phyloP scores from a whole-genome alignment of 2,113 vertebrate genomes.

The Mustela nigripes region DNA sequence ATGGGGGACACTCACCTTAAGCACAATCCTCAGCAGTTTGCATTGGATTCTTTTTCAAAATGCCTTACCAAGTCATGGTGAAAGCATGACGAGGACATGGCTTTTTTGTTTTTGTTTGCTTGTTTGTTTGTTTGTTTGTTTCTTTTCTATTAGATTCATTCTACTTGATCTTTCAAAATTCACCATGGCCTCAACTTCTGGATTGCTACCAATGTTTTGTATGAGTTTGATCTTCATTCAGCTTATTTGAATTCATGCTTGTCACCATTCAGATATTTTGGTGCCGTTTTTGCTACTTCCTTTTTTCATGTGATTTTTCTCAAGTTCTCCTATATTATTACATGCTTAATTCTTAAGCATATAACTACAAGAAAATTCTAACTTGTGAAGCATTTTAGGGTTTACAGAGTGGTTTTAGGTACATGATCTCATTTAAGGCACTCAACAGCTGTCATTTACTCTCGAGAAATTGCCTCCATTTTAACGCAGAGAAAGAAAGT shows the following conservation, averaged over 20 bases:
- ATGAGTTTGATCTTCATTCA: background rate
- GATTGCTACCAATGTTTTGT: background rate
- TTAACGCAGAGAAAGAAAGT: constrained; percentile 27
- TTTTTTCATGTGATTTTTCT: constrained; percentile 8
- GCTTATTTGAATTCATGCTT: background rate
- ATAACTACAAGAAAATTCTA: background rate
- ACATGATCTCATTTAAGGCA: constrained; percentile 2
- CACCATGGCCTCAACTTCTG: background rate
- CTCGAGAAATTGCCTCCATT: background rate
- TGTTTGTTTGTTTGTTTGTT: background rate
- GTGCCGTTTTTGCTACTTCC: background rate
- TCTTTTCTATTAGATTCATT: background rate
- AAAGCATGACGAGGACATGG: background rate
- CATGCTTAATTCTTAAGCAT: background rate
- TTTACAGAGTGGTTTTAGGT: background rate
- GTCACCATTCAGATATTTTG: background rate
- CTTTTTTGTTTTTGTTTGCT: background rate
- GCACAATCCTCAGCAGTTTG: background rate
- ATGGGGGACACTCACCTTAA: background rate
- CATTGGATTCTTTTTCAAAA: background rate
- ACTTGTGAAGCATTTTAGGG: background rate
- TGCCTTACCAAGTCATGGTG: background rate
- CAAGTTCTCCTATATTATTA: background rate
- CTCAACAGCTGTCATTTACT: background rate
- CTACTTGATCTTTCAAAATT: background rate